Evolutionary conservation across 2,888 invertebrate genomes (phyloP).

Genomic region (Bimastos eiseni): DNA sequence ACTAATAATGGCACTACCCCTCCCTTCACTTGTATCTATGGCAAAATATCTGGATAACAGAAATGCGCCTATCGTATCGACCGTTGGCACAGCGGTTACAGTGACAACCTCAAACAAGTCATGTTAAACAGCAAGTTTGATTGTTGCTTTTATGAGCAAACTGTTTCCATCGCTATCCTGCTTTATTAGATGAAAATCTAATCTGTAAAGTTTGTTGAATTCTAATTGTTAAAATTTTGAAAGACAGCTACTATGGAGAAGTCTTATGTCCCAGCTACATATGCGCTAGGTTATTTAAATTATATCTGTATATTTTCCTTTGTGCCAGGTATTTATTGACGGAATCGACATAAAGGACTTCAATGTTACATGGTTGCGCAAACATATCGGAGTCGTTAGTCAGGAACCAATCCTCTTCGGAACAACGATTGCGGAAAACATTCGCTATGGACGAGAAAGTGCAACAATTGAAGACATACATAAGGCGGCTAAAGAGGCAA

Average conservation of each 20-base stretch:
- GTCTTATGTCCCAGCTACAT: background rate
- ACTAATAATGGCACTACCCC: too few relatives aligned
- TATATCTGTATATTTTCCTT: slow-evolving; percentile 31
- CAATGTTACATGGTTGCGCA: slow-evolving; percentile 64
- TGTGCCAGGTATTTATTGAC: slow-evolving; percentile 62
- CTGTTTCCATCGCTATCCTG: background rate
- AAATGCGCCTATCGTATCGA: background rate
- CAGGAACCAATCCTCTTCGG: slow-evolving; percentile 71
- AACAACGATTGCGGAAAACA: slow-evolving; percentile 66
- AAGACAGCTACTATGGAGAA: background rate
- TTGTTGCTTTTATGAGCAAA: background rate
- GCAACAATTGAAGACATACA: slow-evolving; percentile 57
- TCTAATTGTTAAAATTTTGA: background rate
- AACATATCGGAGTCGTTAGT: slow-evolving; percentile 59
- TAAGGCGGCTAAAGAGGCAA: slow-evolving; percentile 60
- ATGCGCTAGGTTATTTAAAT: background rate
- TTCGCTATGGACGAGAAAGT: slow-evolving; percentile 62
- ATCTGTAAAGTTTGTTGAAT: background rate
- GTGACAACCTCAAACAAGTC: background rate
- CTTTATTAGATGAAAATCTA: too few relatives aligned
- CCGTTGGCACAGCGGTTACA: background rate
- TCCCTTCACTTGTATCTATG: background rate
- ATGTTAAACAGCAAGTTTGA: background rate
- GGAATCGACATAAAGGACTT: slow-evolving; percentile 63
- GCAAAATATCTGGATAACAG: background rate